A percentile compares a stretch with the other conserved stretches of the same genome.
phyloP scores from a whole-genome alignment of 2,888 invertebrate genomes.

The Trilocha varians region DNA sequence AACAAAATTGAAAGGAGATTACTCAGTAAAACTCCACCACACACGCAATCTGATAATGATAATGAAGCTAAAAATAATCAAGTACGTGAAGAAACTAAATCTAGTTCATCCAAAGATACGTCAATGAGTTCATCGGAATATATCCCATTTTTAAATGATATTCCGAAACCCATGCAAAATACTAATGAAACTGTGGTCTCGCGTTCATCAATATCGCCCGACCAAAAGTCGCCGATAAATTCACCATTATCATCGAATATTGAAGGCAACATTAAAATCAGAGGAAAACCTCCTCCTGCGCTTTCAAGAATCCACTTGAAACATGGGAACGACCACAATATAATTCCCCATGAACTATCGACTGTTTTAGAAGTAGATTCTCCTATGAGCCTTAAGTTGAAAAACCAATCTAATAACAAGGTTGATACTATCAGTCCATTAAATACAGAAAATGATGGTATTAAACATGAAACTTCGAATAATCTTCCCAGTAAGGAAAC shows the following conservation, averaged over 20 bases:
- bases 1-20: not conserved
- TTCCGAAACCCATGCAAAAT: slow-evolving; percentile 37
- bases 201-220: slow-evolving; percentile 5
- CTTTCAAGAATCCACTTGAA: slow-evolving; percentile 49
- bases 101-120: slow-evolving; percentile 1
- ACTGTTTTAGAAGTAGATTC: slow-evolving; percentile 81
- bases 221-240: slow-evolving; percentile 11
- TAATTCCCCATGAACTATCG: slow-evolving; percentile 76
- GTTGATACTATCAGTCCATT: slow-evolving; percentile 21
- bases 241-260: slow-evolving; percentile 8
- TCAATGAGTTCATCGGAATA: slow-evolving; percentile 20
- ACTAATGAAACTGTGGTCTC: slow-evolving; percentile 17
- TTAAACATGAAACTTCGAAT: slow-evolving; percentile 11
- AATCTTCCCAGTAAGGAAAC: slow-evolving; percentile 9
- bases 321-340: slow-evolving; percentile 34
- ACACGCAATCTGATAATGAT: slow-evolving; percentile 6
- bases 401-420: slow-evolving; percentile 34
- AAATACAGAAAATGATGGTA: slow-evolving; percentile 9
- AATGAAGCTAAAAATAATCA: not conserved
- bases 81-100: not conserved
- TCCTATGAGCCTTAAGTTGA: slow-evolving; percentile 69
- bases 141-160: slow-evolving; percentile 38
- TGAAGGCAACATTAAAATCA: slow-evolving; percentile 21
- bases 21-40: slow-evolving; percentile 11
- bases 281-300: slow-evolving; percentile 57